Conservation (phyloP, 37 sponge, comb jelly and placozoan species). For the Haliclona indistincta region DNA sequence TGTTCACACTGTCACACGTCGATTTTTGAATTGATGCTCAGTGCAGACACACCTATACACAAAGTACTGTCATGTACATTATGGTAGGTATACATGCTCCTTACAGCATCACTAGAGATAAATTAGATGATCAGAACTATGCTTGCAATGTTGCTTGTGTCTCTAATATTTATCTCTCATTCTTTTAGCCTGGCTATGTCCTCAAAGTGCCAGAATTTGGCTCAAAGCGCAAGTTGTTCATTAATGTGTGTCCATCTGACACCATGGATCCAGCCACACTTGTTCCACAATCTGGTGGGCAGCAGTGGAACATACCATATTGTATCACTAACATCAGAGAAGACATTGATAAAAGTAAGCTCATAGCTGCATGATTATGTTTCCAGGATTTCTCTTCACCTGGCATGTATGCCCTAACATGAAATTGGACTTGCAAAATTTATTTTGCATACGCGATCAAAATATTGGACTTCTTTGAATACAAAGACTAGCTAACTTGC, state of each 20-base stretch:
- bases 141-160: not conserved
- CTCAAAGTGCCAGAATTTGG: slow-evolving; percentile 53
- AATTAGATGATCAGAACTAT: not conserved
- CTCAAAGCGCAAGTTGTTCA: slow-evolving; percentile 69
- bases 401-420: no score
- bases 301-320: slow-evolving; percentile 84
- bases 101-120: not conserved
- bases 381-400: no score
- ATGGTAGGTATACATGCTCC: not conserved
- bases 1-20: no score
- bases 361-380: not conserved
- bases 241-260: slow-evolving; percentile 70
- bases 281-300: slow-evolving; percentile 8
- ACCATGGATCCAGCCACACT: slow-evolving; percentile 50
- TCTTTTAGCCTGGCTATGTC: slow-evolving; percentile 80
- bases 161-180: not conserved
- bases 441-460: no score
- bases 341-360: slow-evolving; percentile 74
- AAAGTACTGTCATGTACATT: no score
- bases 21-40: no score
- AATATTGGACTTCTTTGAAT: no score
- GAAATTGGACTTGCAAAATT: no score
- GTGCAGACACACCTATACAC: no score
- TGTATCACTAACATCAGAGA: slow-evolving; percentile 66
- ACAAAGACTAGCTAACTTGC: no score